Percentiles rank a stretch among this genome's conserved stretches.
Evolutionary conservation across 2,888 invertebrate genomes (phyloP).

Genomic region (Cybosia mesomella): DNA sequence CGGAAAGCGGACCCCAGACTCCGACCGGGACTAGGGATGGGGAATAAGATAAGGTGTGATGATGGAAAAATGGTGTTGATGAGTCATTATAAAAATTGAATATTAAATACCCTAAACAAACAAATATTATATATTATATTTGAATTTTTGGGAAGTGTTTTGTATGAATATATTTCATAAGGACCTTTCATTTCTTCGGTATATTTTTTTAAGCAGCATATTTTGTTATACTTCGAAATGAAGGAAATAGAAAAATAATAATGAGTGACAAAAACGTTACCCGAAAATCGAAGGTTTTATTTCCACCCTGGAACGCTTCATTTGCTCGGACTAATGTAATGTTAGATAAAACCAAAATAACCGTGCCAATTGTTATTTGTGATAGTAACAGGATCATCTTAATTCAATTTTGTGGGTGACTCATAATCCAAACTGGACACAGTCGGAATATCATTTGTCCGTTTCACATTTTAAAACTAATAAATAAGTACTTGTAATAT

Average conservation of each 20-base stretch:
- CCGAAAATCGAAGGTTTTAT: background rate
- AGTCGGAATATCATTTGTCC: background rate
- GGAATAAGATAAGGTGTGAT: too few species aligned
- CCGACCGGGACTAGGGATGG: too few species aligned
- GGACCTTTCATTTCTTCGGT: too few species aligned
- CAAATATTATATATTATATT: too few species aligned
- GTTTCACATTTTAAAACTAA: constrained; percentile 2
- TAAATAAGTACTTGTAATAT: background rate
- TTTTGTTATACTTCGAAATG: background rate
- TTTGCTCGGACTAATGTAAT: background rate
- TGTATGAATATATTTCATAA: too few species aligned
- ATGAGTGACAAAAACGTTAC: background rate
- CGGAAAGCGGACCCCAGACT: too few species aligned
- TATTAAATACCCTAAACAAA: too few species aligned
- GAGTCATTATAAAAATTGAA: too few species aligned
- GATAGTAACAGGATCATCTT: background rate
- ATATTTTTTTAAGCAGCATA: too few species aligned
- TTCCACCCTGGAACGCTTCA: background rate
- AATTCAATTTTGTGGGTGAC: background rate
- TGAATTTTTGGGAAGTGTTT: too few species aligned
- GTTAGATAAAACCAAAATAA: background rate
- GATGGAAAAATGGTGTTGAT: too few species aligned
- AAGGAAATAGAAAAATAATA: background rate
- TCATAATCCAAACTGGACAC: background rate
- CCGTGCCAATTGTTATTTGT: background rate